Evolutionary conservation across 2,113 vertebrate species (phyloP).

Genomic region (Elachura formosa): DNA sequence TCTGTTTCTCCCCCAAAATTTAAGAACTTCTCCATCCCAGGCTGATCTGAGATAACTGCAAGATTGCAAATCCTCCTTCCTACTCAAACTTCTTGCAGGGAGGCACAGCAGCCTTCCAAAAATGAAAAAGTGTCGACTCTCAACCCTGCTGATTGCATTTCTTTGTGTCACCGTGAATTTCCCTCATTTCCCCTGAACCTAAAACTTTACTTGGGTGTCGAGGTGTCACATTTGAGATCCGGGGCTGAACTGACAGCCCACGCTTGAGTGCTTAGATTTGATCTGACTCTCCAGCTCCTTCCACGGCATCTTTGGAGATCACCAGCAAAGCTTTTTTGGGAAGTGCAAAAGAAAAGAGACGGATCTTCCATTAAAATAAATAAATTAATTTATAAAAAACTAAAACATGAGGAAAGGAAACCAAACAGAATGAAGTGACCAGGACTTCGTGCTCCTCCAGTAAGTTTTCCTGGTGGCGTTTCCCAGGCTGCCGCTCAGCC

Average conservation of each 20-base stretch:
- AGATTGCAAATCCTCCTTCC: background rate
- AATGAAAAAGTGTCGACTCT: rapidly evolving
- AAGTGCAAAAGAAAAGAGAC: rapidly evolving
- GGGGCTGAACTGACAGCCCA: background rate
- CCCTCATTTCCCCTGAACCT: background rate
- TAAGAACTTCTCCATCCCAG: background rate
- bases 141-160: background rate
- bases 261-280: rapidly evolving
- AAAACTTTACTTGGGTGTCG: background rate
- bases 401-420: background rate
- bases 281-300: rapidly evolving
- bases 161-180: rapidly evolving
- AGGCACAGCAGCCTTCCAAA: background rate
- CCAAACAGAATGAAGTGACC: background rate
- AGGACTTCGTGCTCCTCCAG: background rate
- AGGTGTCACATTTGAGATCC: background rate
- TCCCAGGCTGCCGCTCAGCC: background rate
- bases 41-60: background rate
- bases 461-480: rapidly evolving
- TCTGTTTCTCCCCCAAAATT: background rate
- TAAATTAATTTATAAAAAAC: background rate
- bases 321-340: background rate
- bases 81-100: background rate
- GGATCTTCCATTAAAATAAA: background rate
- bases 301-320: background rate